Base-by-base conservation (phyloP, 2,888 invertebrate species). In the Salpingus planirostris region DNA sequence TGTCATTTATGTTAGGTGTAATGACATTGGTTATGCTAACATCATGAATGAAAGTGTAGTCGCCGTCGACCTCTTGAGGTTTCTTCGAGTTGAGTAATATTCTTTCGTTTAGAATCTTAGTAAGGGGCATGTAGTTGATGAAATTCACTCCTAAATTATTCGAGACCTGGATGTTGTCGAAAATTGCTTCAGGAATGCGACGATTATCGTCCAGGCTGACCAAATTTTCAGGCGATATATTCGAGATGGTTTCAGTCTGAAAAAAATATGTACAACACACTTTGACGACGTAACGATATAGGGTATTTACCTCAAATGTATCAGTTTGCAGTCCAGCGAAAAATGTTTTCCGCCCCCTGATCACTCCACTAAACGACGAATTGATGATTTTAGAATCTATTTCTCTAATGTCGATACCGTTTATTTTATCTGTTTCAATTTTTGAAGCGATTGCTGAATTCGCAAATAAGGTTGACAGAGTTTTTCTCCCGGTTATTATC, bases 281-380 rank as follows among this genome's bases (percentile, higher is more conserved):
- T 21, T n/a, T n/a, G n/a, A n/a, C n/a, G n/a, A n/a, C n/a, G n/a
- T n/a, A n/a, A n/a, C n/a, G n/a, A n/a, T n/a, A n/a, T n/a, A n/a
- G n/a, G 13, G 7, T 5, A 43, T 48, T 43, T 45, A 59, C 59
- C 8, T 49, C 31, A 18, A 60, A 36, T 33, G 27, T 42, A 11
- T 54, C 38, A 3, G 55, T 44, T 48, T 59, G 47, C 3, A 62
- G 35, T n/a, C 59, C 60, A 10, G 42, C 46, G 34, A 47, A 55
- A 38, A 62, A 60, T 2, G 45, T 47, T 36, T 62, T 61, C 11
- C 34, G 41, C n/a, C 62, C 60, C 27, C 27, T 48, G 22, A 60
- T 54, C 2, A 22, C 15, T 2, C 51, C 2, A 22, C 15, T 2
- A 52, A 33, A 13, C 42, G 21, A 32, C 11, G 3, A 14, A n/a